Evolutionary conservation across 2,888 invertebrate genomes (phyloP).

Genomic region (Leucoma salicis): DNA sequence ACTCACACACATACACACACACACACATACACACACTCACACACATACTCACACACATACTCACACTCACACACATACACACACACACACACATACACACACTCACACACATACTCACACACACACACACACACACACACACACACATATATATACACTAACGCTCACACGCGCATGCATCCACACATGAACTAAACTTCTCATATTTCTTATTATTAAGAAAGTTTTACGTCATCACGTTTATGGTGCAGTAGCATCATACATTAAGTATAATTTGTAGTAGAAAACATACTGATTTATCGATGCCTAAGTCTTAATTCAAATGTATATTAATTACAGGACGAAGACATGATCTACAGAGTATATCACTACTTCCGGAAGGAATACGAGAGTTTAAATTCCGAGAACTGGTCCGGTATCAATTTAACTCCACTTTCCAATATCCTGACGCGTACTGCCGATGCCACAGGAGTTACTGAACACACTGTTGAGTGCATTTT

Average conservation of each 20-base stretch:
- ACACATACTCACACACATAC: background rate
- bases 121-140: too few relatives aligned
- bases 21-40: background rate
- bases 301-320: too few relatives aligned
- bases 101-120: background rate
- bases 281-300: too few relatives aligned
- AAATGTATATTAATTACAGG: too few relatives aligned
- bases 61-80: background rate
- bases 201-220: too few relatives aligned
- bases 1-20: background rate
- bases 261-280: too few relatives aligned
- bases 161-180: too few relatives aligned
- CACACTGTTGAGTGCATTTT: background rate
- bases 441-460: background rate
- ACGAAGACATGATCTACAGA: background rate
- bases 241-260: too few relatives aligned
- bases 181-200: too few relatives aligned
- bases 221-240: too few relatives aligned
- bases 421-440: background rate
- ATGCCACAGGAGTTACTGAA: slow-evolving; percentile 1
- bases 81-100: background rate
- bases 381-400: slow-evolving; percentile 1
- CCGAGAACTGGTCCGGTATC: background rate
- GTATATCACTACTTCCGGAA: background rate
- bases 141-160: too few relatives aligned